phyloP scores from a whole-genome alignment of 2,797 vertebrate genomes.

The Borostomias antarcticus region DNA sequence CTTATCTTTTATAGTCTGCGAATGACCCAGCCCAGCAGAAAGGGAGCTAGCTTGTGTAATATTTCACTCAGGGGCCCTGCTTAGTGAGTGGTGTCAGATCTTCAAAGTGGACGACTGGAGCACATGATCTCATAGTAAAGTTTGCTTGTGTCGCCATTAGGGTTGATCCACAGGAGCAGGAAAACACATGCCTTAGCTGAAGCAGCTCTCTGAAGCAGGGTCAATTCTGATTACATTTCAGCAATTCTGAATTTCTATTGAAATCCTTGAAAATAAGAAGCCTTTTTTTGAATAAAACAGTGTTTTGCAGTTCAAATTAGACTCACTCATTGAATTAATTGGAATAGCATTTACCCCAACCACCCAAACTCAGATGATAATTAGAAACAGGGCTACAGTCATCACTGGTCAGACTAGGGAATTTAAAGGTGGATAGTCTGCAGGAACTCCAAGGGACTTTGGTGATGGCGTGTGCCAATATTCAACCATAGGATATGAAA shows the following conservation, averaged over 20 bases:
- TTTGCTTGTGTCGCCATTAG: not conserved
- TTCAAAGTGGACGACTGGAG: not conserved
- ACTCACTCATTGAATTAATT: not conserved
- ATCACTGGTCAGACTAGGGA: not conserved
- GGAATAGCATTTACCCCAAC: not conserved
- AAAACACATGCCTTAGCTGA: not conserved
- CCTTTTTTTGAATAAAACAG: not conserved
- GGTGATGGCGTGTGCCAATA: no score
- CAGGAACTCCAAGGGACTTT: not conserved
- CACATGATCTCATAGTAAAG: not conserved
- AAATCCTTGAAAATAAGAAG: not conserved
- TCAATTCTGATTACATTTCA: not conserved
- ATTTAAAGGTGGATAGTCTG: not conserved
- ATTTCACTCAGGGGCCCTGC: no score
- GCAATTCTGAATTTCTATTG: no score
- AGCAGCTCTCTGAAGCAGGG: not conserved
- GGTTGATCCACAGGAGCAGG: not conserved
- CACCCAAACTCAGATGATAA: not conserved
- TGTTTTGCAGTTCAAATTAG: not conserved
- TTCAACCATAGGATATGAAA: not conserved
- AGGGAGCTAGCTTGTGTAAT: not conserved
- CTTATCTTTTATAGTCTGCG: not conserved
- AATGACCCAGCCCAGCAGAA: not conserved
- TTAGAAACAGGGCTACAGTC: no score
- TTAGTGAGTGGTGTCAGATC: no score